These are phyloP conservation scores for Ornithoptera alexandrae DNA, from an alignment of 2,888 invertebrate species.

Conservation along the genomic window DNA sequence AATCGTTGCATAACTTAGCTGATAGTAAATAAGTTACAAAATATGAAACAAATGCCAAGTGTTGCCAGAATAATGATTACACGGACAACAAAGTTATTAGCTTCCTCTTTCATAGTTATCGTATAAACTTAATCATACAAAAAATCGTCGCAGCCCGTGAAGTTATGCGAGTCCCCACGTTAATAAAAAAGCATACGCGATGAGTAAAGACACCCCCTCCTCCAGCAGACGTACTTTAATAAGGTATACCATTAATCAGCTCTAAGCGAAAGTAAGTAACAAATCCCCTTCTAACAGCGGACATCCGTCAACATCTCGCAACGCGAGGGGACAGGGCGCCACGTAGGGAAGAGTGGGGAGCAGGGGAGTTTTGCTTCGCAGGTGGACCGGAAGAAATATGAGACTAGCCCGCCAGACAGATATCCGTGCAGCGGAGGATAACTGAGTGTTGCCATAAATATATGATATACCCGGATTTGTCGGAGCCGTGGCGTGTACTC, in stretches of 20 bases:
- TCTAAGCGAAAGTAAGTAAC: constrained; percentile 13
- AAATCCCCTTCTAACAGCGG: constrained; percentile 21
- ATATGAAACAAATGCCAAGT: no score
- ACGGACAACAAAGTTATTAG: no score
- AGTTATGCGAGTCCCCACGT: no score
- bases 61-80: no score
- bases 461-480: constrained; percentile 4
- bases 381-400: constrained; percentile 25
- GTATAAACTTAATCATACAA: no score
- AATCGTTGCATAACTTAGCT: no score
- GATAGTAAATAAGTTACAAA: no score
- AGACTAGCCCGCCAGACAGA: constrained; percentile 15
- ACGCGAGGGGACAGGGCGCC: background rate
- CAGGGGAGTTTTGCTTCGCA: background rate
- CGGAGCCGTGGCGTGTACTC: no score
- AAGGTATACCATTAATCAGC: background rate
- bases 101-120: no score
- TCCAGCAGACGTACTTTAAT: constrained; percentile 7
- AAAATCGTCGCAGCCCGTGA: no score
- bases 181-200: no score
- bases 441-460: constrained; percentile 29
- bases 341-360: no score
- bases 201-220: background rate
- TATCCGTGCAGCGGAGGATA: constrained; percentile 23
- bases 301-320: constrained; percentile 12